Base-by-base conservation (phyloP, 2,888 invertebrate species). In the Platycheirus albimanus region DNA sequence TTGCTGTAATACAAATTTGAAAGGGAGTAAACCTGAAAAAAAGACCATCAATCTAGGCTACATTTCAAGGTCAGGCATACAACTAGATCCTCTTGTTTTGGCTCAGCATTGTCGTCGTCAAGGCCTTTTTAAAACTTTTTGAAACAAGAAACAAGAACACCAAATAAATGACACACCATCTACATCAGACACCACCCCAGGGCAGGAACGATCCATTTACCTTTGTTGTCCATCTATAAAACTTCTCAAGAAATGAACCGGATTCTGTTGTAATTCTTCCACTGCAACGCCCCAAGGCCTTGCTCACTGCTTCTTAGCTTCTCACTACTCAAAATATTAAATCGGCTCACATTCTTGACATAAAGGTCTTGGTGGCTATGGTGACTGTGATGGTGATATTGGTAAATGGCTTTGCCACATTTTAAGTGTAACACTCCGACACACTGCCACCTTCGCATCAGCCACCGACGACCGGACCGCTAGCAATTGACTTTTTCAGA, bases 341-440 rank as follows among this genome's bases (percentile, higher is more conserved):
- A 13, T 13, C 38, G 38, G 2, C n/a, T n/a, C n/a, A 2, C 13
- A 41, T 41, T 41, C 38, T 41, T 33, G 30, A 33, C 30, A 7
- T 33, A 33, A 24, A 33, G 30, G 30, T 33, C 30, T 33, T 33
- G 38, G 38, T 8, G n/a, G n/a, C n/a, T n/a, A n/a, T n/a, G n/a
- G n/a, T n/a, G n/a, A n/a, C n/a, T n/a, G n/a, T n/a, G n/a, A 3
- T 41, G 38, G 38, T 13, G 13, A 41, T 41, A 13, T 41, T 41
- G 38, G n/a, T 41, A 41, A 41, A 41, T 41, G 38, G 13, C 38
- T 41, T 41, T 41, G 38, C 38, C 13, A 41, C 38, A 13, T n/a
- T 6, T 41, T 41, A 13, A 41, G 38, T 41, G 38, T 41, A 13
- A 33, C 30, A 33, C 30, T 13, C 38, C n/a, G n/a, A 41, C 13